These are phyloP conservation scores for Spialia ferax DNA, from an alignment of 2,888 invertebrate species.

Conservation along the genomic window DNA sequence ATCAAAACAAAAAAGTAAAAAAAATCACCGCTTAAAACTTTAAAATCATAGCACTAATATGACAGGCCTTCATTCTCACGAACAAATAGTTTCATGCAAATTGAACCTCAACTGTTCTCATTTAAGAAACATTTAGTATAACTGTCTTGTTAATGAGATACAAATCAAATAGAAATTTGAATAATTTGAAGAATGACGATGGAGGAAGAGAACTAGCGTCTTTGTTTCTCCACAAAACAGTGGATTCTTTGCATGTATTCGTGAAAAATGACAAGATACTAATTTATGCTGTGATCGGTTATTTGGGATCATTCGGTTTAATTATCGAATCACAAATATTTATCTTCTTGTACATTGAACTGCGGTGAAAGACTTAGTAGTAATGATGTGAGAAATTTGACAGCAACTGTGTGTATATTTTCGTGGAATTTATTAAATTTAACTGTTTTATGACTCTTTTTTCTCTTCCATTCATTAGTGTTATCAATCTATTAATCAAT, in stretches of 20 bases:
- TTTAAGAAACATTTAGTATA: conserved; percentile 31
- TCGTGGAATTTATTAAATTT: conserved; percentile 8
- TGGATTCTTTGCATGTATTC: conserved; percentile 71
- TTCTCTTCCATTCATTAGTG: no score
- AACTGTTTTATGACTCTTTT: no score
- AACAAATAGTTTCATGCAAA: conserved; percentile 4
- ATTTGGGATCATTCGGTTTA: conserved; percentile 67
- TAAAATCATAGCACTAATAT: neutral
- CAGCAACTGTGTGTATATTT: conserved; percentile 12
- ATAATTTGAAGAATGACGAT: conserved; percentile 48
- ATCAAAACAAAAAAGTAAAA: neutral
- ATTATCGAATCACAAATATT: conserved; percentile 80
- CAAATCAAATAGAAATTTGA: conserved; percentile 66
- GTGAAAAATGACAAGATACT: conserved; percentile 76
- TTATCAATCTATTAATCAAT: no score
- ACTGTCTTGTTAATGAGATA: conserved; percentile 56
- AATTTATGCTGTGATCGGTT: conserved; percentile 78
- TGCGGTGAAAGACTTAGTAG: conserved; percentile 46
- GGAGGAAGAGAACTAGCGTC: conserved; percentile 47
- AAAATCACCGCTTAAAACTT: neutral
- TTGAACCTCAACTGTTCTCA: conserved; percentile 12
- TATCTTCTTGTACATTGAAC: conserved; percentile 64
- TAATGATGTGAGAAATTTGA: conserved; percentile 38
- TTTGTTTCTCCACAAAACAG: conserved; percentile 68
- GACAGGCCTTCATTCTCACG: neutral